Percentiles rank a stretch among this genome's conserved stretches.
These are phyloP conservation scores for Drosophila bocki DNA, from an alignment of 1,140 invertebrate genomes.

Conservation along the genomic window DNA sequence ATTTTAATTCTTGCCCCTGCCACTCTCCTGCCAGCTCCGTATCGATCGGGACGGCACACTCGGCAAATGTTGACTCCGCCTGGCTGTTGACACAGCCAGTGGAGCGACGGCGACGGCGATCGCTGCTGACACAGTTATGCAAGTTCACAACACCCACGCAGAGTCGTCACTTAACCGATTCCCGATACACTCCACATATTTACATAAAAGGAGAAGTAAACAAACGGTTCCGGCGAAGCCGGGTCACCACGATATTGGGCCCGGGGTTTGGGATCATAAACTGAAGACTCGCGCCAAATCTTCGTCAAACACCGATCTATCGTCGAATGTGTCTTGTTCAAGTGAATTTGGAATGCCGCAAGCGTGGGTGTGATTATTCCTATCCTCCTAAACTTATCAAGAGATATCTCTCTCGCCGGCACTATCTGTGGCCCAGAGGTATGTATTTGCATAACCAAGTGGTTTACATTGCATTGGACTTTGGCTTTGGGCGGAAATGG, in stretches of 20 bases:
- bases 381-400: conserved; percentile 23
- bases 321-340: conserved; percentile 48
- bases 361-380: conserved; percentile 62
- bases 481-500: conserved; percentile 31
- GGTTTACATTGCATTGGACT: conserved; percentile 64
- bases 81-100: conserved; percentile 52
- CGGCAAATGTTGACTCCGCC: conserved; percentile 72
- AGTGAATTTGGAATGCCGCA: conserved; percentile 61
- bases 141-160: conserved; percentile 81
- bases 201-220: conserved; percentile 51
- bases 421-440: conserved; percentile 29
- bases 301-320: conserved; percentile 58
- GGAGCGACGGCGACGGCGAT: not conserved
- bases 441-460: conserved; percentile 72
- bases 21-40: conserved; percentile 3
- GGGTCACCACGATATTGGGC: conserved; percentile 57
- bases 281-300: conserved; percentile 64
- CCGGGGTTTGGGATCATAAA: conserved; percentile 51
- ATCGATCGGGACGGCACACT: conserved; percentile 74
- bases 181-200: conserved; percentile 46
- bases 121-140: conserved; percentile 75
- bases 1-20: conserved; percentile 60
- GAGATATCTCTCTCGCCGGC: conserved; percentile 9
- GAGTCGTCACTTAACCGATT: conserved; percentile 53
- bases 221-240: conserved; percentile 64